Evolutionary conservation across 2,888 invertebrate genomes (phyloP), one percentile per base, ranked within the genome.

Genomic region (Norana najaformis): DNA sequence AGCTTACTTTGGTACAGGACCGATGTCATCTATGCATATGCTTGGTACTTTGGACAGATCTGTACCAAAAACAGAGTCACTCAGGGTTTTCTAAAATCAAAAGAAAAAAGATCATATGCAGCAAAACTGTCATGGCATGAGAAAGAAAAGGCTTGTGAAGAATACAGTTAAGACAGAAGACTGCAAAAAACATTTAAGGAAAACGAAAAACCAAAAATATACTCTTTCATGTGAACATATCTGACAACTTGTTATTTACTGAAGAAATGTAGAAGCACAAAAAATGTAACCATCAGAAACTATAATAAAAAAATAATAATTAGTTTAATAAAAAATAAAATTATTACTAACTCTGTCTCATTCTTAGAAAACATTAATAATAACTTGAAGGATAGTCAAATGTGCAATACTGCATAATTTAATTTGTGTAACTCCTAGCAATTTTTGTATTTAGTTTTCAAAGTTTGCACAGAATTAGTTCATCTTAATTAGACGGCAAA

Each of bases 1-100:
- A 4, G 5, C 85, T 85, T 85, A 85, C 85, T 85, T 85, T 37
- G 85, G 85, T 85, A 85, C 85, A 36, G 85, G 36, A 0, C 85
- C 85, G 23, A 85, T 37, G 37, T 85, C 85, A 37, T 85, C 23
- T 85, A 85, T 8, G 37, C 18, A 35, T 36, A 23, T 37, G 36
- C 85, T 85, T 85, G 85, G 85, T 37, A 85, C 85, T n/a, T 37
- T 36, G 14, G 85, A 85, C 36, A 85, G 37, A 37, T 85, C 85
- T 36, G 85, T 36, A 37, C 85, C 85, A 85, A 85, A 85, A 8
- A 85, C 36, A 85, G 36, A 85, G 35, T 35, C 37, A 85, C 37
- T 85, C 36, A 35, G 23, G 20, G 34, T 37, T 14, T 85, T 85
- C 85, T 85, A 36, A 37, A 85, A 85, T 35, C 35, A 85, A 36